Conservation (phyloP, 2,113 vertebrate genomes). For the Fregetta grallaria region DNA sequence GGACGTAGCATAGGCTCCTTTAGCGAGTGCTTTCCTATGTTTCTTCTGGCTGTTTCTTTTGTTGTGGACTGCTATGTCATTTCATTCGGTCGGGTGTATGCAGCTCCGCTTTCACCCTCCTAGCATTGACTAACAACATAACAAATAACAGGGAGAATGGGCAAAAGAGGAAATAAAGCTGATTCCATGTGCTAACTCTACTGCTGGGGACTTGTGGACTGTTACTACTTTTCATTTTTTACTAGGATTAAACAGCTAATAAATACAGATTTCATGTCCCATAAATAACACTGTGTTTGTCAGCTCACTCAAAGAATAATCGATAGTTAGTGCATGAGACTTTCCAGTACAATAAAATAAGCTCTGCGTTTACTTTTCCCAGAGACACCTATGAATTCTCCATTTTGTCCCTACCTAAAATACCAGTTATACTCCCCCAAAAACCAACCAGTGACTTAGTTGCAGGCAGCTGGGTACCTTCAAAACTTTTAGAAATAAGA, state of each 20-base stretch:
- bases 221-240: background rate
- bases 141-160: background rate
- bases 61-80: background rate
- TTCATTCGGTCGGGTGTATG: background rate
- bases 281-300: background rate
- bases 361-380: background rate
- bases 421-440: background rate
- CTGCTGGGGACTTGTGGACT: background rate
- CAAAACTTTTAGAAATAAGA: background rate
- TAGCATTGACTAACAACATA: background rate
- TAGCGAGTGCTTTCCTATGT: background rate
- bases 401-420: background rate
- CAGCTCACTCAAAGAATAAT: background rate
- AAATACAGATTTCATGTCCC: background rate
- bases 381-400: background rate
- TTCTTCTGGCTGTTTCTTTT: background rate
- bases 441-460: background rate
- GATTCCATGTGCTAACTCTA: background rate
- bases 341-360: background rate
- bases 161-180: background rate
- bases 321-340: background rate
- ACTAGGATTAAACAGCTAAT: background rate
- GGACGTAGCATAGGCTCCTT: rapidly evolving
- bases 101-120: background rate
- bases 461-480: background rate